phyloP scores from a whole-genome alignment of 1,140 invertebrate genomes.

The Aphaenogaster ashmeadi region DNA sequence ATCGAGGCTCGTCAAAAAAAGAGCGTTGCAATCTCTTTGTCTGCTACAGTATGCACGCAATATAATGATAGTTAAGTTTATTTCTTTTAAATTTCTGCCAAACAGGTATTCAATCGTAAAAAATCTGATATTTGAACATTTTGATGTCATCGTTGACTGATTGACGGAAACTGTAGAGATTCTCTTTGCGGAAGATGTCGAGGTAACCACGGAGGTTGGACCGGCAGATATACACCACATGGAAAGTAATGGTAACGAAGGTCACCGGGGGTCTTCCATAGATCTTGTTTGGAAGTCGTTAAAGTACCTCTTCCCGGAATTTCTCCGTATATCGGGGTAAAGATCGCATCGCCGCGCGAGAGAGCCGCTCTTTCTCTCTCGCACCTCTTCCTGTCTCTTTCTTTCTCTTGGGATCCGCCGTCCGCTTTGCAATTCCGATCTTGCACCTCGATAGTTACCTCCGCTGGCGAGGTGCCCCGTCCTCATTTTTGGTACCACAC shows the following conservation, averaged over 20 bases:
- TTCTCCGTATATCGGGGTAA: conserved; percentile 83
- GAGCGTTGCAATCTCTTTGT: not conserved
- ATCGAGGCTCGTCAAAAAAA: not conserved
- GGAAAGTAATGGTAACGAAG: conserved; percentile 82
- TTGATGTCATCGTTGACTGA: not conserved
- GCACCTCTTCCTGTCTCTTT: conserved; percentile 51
- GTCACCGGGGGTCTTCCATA: conserved; percentile 84
- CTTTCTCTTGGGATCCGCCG: conserved; percentile 79
- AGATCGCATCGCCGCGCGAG: conserved; percentile 83
- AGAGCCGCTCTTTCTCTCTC: conserved; percentile 46
- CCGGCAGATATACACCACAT: conserved; percentile 69
- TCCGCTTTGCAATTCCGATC: conserved; percentile 87
- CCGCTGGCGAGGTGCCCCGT: conserved; percentile 77
- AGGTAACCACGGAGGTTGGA: conserved; percentile 50
- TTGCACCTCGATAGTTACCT: conserved; percentile 85
- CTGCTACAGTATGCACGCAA: not conserved
- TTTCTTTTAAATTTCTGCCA: not conserved
- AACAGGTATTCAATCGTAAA: not conserved
- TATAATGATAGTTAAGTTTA: not conserved
- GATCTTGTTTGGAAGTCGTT: conserved; percentile 87
- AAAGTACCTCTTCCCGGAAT: conserved; percentile 86
- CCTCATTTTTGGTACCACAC: conserved; percentile 80
- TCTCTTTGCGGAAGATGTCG: conserved; percentile 23
- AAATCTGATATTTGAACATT: not conserved
- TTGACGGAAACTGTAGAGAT: not conserved